Evolutionary conservation across 2,888 invertebrate genomes (phyloP).

Genomic region (Drosophila flavopinicola): DNA sequence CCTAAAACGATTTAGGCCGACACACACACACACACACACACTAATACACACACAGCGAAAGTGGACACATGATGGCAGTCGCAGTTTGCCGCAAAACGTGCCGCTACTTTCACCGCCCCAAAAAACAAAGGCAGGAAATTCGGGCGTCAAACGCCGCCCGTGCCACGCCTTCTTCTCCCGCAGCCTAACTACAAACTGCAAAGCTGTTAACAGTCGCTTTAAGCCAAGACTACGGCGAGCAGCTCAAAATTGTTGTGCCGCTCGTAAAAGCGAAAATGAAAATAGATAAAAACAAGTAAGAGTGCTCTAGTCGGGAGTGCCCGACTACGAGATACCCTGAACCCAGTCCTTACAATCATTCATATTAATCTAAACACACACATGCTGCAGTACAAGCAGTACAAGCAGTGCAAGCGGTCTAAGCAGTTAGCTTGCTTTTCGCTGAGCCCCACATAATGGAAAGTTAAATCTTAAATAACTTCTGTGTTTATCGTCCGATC

Average conservation of each 20-base stretch:
- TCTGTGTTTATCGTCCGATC: no score
- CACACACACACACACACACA: slow-evolving; percentile 31
- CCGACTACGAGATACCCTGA: no score
- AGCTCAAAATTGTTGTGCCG: slow-evolving; percentile 48
- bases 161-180: neutral
- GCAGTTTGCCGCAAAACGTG: slow-evolving; percentile 54
- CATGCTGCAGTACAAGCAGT: no score
- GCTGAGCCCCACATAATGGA: no score
- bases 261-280: slow-evolving; percentile 75
- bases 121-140: slow-evolving; percentile 45
- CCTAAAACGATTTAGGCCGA: slow-evolving; percentile 58
- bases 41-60: slow-evolving; percentile 28
- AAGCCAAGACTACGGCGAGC: slow-evolving; percentile 35
- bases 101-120: slow-evolving; percentile 44
- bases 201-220: slow-evolving; percentile 51
- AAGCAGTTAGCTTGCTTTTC: no score
- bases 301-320: no score
- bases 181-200: slow-evolving; percentile 45
- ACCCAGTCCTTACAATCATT: no score
- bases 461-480: no score
- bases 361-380: no score
- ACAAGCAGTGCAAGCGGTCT: no score
- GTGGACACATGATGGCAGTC: slow-evolving; percentile 44
- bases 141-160: slow-evolving; percentile 18
- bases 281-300: slow-evolving; percentile 69